A percentile compares a stretch with the other conserved stretches of the same genome.
These are phyloP conservation scores for Micoletzkya japonica DNA, from an alignment of 2,888 invertebrate genomes.

Conservation along the genomic window DNA sequence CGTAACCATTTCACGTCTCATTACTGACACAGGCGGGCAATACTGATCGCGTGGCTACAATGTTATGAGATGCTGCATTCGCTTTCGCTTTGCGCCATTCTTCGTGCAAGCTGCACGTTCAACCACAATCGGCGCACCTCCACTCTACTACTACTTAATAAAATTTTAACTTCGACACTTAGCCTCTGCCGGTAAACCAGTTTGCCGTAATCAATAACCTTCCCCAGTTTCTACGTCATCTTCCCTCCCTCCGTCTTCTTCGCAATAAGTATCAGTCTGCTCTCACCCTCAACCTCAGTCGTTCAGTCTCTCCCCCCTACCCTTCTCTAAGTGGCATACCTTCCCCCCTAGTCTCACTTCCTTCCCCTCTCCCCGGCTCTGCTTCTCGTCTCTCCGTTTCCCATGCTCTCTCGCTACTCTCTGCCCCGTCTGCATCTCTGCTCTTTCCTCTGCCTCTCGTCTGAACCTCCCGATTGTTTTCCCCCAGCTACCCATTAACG, in stretches of 20 bases:
- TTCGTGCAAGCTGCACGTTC: too few species aligned
- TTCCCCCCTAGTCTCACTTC: neutral
- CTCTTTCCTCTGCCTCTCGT: neutral
- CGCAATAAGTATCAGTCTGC: neutral
- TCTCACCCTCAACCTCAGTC: slow-evolving; percentile 5
- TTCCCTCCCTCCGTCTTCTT: slow-evolving; percentile 2
- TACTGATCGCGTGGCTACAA: neutral
- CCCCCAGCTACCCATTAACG: too few species aligned
- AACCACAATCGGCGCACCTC: too few species aligned
- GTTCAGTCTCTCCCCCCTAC: neutral
- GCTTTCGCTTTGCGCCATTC: neutral
- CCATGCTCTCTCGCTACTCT: neutral
- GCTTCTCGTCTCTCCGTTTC: neutral
- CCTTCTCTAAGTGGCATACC: neutral
- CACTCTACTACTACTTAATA: too few species aligned
- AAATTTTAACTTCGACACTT: too few species aligned
- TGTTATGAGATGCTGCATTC: neutral
- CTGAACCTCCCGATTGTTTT: too few species aligned
- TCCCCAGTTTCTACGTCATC: neutral
- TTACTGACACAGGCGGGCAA: too few species aligned
- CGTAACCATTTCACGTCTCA: neutral
- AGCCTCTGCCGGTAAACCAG: too few species aligned
- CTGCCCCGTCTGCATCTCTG: neutral
- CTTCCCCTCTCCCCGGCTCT: neutral
- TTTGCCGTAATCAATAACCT: too few species aligned